Evolutionary conservation across 2,113 vertebrate species (phyloP).

Genomic region (Charadrius vociferus): DNA sequence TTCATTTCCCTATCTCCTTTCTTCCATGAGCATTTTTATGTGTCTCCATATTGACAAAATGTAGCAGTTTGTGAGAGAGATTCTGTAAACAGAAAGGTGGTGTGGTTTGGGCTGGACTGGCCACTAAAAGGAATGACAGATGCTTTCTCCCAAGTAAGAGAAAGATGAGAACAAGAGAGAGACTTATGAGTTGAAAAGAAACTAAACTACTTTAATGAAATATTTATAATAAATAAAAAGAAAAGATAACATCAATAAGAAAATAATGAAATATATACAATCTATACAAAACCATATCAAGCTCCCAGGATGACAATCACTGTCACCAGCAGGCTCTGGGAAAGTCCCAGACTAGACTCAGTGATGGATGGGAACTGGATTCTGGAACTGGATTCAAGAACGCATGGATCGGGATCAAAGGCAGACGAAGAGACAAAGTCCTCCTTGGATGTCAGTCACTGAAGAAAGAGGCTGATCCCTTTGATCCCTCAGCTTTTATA

Average conservation of each 20-base stretch:
- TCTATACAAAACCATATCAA: not conserved
- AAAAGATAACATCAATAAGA: not conserved
- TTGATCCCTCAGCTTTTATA: not conserved
- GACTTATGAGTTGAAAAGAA: not conserved
- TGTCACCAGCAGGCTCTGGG: not conserved
- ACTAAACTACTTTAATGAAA: not conserved
- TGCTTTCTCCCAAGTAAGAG: not conserved
- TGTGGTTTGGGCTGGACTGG: not conserved
- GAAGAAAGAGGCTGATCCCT: not conserved
- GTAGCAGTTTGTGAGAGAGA: not conserved
- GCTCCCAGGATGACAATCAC: not conserved
- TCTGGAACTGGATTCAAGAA: not conserved
- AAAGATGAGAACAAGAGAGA: not conserved
- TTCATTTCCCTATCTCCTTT: not conserved
- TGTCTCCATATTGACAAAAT: not conserved
- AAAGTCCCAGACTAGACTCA: not conserved
- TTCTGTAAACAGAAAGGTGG: not conserved
- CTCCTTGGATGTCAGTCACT: not conserved
- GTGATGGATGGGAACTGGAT: not conserved
- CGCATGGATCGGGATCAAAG: not conserved
- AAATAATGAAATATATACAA: not conserved
- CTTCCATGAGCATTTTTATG: not conserved
- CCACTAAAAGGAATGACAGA: not conserved
- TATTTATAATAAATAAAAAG: not conserved
- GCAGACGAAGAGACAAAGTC: not conserved